A percentile compares a stretch with the other conserved stretches of the same genome.
These are phyloP conservation scores for Sminthurides aquaticus DNA, from an alignment of 2,888 invertebrate genomes.

Conservation along the genomic window DNA sequence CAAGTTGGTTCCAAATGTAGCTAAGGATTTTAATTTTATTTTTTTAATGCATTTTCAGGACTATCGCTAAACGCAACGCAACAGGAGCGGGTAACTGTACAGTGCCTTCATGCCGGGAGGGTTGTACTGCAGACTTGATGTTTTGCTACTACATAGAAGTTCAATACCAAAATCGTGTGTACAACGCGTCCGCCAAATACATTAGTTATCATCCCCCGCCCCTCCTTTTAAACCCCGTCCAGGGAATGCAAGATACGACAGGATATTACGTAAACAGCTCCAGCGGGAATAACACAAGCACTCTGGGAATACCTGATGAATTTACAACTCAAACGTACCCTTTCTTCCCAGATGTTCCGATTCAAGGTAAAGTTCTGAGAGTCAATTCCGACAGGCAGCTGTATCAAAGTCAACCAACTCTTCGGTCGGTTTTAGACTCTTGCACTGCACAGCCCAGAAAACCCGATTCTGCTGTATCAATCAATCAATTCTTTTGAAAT, in stretches of 20 bases:
- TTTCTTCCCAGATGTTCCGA: not conserved
- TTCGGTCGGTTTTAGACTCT: no score
- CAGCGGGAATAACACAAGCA: no score
- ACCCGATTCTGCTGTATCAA: no score
- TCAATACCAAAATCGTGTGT: conserved; percentile 11
- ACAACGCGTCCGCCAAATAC: conserved; percentile 10
- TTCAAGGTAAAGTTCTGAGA: conserved; percentile 1
- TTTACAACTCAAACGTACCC: not conserved
- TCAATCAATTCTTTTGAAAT: not conserved
- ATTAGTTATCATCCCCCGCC: not conserved
- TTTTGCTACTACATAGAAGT: conserved; percentile 62
- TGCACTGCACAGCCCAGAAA: no score
- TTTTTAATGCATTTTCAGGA: no score
- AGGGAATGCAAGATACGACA: not conserved
- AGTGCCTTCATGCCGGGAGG: conserved; percentile 72
- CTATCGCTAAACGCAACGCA: conserved; percentile 36
- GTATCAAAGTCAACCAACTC: no score
- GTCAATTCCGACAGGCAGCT: no score
- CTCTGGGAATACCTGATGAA: not conserved
- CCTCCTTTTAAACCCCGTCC: not conserved
- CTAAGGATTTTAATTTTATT: no score
- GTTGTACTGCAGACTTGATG: conserved; percentile 71
- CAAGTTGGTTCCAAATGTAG: no score
- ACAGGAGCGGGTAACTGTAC: conserved; percentile 68
- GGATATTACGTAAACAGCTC: no score